A percentile compares a stretch with the other conserved stretches of the same genome.
Evolutionary conservation across 2,797 vertebrate species (phyloP).

Genomic region (Tinamus major): DNA sequence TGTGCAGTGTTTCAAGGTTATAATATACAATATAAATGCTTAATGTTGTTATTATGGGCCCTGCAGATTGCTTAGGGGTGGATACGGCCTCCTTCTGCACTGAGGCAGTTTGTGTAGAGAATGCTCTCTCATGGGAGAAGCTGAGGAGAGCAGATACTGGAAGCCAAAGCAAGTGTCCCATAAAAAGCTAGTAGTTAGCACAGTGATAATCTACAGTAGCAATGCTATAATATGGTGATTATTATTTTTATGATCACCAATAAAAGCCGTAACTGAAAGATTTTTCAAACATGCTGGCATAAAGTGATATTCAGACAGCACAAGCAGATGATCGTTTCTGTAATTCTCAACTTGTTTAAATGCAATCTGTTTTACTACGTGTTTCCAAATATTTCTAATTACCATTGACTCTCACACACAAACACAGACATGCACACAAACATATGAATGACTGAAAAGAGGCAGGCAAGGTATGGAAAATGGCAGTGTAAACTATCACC

Average conservation of each 20-base stretch:
- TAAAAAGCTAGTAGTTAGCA: neutral
- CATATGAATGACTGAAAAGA: neutral
- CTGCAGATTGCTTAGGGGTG: neutral
- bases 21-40: neutral
- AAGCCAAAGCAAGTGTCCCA: neutral
- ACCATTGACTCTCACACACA: neutral
- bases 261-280: slow-evolving; percentile 11
- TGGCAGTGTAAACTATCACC: neutral
- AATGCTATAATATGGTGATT: neutral
- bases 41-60: neutral
- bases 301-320: neutral
- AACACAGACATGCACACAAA: neutral
- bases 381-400: neutral
- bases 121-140: neutral
- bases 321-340: neutral
- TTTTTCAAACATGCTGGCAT: neutral
- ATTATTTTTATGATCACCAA: neutral
- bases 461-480: neutral
- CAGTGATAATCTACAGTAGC: neutral
- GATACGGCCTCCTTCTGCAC: neutral
- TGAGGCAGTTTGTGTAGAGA: neutral
- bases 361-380: neutral
- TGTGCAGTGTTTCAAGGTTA: neutral
- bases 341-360: neutral
- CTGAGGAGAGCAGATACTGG: neutral